Base-by-base conservation (phyloP, 2,113 vertebrate genomes). In the Sphaerodactylus townsendi region DNA sequence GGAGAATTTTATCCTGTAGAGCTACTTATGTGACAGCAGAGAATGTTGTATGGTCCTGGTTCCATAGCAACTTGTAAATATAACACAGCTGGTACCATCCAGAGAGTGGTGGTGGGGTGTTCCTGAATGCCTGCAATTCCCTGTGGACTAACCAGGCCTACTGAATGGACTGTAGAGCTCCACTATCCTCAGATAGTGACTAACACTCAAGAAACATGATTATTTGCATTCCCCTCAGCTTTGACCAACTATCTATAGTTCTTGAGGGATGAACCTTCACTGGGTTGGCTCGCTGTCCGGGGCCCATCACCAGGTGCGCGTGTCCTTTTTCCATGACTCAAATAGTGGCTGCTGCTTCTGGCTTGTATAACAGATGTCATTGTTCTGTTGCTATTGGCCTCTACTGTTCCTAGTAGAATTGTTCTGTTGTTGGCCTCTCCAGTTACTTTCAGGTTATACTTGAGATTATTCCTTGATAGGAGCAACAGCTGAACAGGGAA, bases 51-150 rank as follows among this genome's bases (percentile, higher is more conserved):
- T 28, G 76, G 35, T 2, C 33, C 19, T 79, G 48, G 28, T 30
- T 30, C 53, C 75, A 56, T 86, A 75, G 84, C 84, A 81, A 81
- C 78, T 39, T 72, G 33, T 83, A 78, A 79, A 83, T 28, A 66
- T 72, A 83, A 41, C 66, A 77, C 41, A 56, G 70, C 44, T 75
- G 70, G 33, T 66, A 5, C 46, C 64, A 79, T 53, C 69, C 59
- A 79, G 56, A 41, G 69, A 33, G 41, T 30, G 14, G 19, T 35
- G 68, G 53, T 70, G 37, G 46, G 46, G 21, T 56, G 19, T 81
- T 74, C 59, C 83, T 82, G 64, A 59, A 70, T 81, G 76, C 3
- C 64, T 64, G 79, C 30, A n/a, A 77, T 81, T 86, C 79, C 72
- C 48, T 81, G 65, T 64, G 41, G 39, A 78, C 83, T 48, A 62